These are phyloP conservation scores for Beroe forskalii DNA, from an alignment of 37 sponge, comb jelly and placozoan species.

Conservation along the genomic window DNA sequence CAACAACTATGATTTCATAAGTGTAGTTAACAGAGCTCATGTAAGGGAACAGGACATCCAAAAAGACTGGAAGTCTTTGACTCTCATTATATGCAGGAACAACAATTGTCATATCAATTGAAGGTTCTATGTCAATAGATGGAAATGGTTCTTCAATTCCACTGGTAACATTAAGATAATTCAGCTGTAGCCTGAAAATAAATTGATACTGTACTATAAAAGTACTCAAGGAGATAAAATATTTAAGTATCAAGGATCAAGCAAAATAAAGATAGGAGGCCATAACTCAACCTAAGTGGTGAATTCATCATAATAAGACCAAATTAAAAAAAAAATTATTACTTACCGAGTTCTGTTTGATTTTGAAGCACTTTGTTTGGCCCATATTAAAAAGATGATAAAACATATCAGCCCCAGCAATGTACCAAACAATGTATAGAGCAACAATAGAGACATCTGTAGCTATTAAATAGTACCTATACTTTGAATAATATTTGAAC, in stretches of 20 bases:
- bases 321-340: background rate
- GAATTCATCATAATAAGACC: no score
- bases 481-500: no score
- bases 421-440: background rate
- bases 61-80: conserved; percentile 70
- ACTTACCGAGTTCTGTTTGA: conserved; percentile 14
- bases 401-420: background rate
- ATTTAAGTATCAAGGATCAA: no score
- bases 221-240: no score
- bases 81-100: conserved; percentile 95
- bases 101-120: conserved; percentile 77
- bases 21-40: conserved; percentile 69
- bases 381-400: background rate
- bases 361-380: background rate
- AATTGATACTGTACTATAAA: no score
- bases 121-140: conserved; percentile 69
- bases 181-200: conserved; percentile 29
- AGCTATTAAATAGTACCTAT: no score
- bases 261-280: no score
- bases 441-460: conserved; percentile 8
- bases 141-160: conserved; percentile 74
- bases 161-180: conserved; percentile 71
- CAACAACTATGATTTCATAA: conserved; percentile 92
- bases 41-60: conserved; percentile 59
- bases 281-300: no score